Percentiles rank a stretch among this genome's conserved stretches.
Conservation (phyloP, 2,113 vertebrate species). For the Brachionichthys hirsutus region DNA sequence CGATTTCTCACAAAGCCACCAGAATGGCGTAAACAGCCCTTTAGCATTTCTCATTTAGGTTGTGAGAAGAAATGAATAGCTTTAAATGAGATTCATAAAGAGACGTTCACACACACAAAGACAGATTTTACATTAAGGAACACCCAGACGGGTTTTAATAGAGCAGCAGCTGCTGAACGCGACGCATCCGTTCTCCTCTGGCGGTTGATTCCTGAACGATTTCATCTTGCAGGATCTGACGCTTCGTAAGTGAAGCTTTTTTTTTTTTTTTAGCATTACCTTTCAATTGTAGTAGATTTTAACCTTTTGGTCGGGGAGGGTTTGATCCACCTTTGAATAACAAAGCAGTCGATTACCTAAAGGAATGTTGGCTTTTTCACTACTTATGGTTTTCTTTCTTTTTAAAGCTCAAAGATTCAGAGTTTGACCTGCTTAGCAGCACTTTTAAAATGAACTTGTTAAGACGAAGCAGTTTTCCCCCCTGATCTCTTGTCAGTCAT, state of each 20-base stretch:
- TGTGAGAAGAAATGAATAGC: conserved; percentile 62
- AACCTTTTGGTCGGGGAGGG: too few species aligned
- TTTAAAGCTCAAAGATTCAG: too few species aligned
- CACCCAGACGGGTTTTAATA: conserved; percentile 19
- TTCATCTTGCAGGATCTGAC: conserved; percentile 34
- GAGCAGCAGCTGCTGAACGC: conserved; percentile 41
- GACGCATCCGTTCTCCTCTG: conserved; percentile 22
- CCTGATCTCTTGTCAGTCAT: too few species aligned
- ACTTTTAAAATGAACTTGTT: too few species aligned
- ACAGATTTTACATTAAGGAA: conserved; percentile 10
- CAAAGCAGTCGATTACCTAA: too few species aligned
- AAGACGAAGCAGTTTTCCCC: too few species aligned
- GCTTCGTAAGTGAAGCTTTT: conserved; percentile 40
- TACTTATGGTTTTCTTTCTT: too few species aligned
- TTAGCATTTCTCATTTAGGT: conserved; percentile 63
- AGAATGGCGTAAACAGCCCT: conserved; percentile 54
- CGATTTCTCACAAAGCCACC: conserved; percentile 35
- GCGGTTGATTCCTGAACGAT: conserved; percentile 44
- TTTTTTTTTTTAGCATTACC: conserved; percentile 26
- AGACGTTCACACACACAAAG: conserved; percentile 4
- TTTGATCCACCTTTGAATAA: too few species aligned
- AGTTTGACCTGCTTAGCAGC: too few species aligned
- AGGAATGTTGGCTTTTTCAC: too few species aligned
- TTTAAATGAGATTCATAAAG: conserved; percentile 61
- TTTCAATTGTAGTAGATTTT: too few species aligned